A percentile compares a stretch with the other conserved stretches of the same genome.
These are phyloP conservation scores for Reticulitermes speratus DNA, from an alignment of 1,140 invertebrate genomes.

Conservation along the genomic window DNA sequence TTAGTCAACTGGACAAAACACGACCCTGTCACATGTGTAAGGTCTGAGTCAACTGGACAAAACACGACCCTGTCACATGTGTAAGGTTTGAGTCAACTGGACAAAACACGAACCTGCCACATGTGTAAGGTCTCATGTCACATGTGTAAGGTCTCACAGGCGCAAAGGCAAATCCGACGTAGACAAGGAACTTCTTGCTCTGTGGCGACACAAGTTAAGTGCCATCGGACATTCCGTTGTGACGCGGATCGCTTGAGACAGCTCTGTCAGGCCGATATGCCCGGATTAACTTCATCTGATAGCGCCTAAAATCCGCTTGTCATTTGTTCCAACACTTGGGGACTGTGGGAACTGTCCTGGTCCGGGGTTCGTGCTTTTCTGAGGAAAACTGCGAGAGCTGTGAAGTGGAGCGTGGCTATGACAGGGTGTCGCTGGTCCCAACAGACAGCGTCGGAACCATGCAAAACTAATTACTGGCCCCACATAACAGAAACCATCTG, in stretches of 20 bases:
- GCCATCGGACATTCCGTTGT: neutral
- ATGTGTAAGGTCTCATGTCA: neutral
- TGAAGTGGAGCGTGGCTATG: neutral
- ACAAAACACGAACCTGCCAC: too few relatives aligned
- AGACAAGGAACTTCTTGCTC: too few relatives aligned
- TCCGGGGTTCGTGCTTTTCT: neutral
- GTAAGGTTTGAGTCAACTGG: too few relatives aligned
- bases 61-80: too few relatives aligned
- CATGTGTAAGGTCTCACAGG: neutral
- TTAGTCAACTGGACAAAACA: too few relatives aligned
- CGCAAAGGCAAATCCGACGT: too few relatives aligned
- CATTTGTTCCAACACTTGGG: neutral
- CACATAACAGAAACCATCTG: too few relatives aligned
- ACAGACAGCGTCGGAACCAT: too few relatives aligned
- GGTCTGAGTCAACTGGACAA: too few relatives aligned
- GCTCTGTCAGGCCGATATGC: neutral
- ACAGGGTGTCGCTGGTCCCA: neutral
- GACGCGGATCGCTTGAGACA: neutral
- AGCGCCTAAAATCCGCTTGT: neutral
- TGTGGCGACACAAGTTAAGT: neutral
- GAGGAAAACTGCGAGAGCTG: neutral
- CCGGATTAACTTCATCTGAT: conserved; percentile 11
- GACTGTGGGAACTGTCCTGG: neutral
- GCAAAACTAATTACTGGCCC: too few relatives aligned
- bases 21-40: too few relatives aligned